Base-by-base conservation (phyloP, 2,797 vertebrate genomes). In the Artibeus lituratus region DNA sequence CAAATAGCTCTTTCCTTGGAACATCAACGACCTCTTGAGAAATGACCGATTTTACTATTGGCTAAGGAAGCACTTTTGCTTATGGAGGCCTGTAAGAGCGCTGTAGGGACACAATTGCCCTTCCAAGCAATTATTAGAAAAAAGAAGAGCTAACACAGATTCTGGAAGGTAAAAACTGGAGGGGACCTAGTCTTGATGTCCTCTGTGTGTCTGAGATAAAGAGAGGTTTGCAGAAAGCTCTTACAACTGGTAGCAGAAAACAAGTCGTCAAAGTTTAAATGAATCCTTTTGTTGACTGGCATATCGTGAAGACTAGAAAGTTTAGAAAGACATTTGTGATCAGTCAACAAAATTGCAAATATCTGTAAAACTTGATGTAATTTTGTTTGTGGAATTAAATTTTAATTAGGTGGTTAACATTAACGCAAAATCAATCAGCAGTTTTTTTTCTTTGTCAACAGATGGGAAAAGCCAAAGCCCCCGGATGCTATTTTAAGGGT, bases 391-490 rank as follows among this genome's bases (percentile, higher is more conserved):
- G 59, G 5, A 55, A 73, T 65, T 94, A 67, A 85, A 87, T 72
- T 47, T 35, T 11, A 90, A 65, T 94, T 87, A 76, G 32, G 55
- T 83, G 91, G n/a, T 77, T 57, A 55, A 86, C 19, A 62, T 70
- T 26, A 76, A 74, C 62, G 49, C 94, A 82, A 51, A n/a, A 53
- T 77, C 47, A 62, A 39, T 69, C 39, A 84, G 49, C 22, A 24
- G 55, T 69, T 59, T 29, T 93, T 93, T 87, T 37, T 5, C 26
- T 96, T 51, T 82, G 44, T 94, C 94, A 94, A 94, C 42, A 69
- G 49, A 67, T 90, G 81, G 67, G 67, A 84, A 90, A 82, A 59
- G 37, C 22, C 85, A 83, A 65, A 87, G 18, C 5, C 57, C 86
- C 70, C 14, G 32, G 81, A n/a, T 51, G 29, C 35, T 89, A 87